Evolutionary conservation across 2,113 vertebrate species (phyloP).

Genomic region (Hassar affinis): DNA sequence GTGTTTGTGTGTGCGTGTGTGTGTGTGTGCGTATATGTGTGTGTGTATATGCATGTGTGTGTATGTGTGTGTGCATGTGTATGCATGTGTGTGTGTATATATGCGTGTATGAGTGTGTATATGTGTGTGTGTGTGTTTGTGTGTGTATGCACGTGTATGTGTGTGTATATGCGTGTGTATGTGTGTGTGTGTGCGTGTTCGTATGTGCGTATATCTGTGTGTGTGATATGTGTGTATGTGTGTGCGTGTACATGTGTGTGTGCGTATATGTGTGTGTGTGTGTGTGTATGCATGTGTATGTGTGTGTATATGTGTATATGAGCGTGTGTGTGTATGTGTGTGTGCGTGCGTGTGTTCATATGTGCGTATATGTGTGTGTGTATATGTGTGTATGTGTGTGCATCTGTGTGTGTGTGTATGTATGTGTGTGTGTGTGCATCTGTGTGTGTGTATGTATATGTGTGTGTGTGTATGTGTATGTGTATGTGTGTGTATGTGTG

Average conservation of each 20-base stretch:
- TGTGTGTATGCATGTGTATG: slow-evolving; percentile 5
- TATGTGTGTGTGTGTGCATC: no score
- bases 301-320: no score
- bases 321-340: background rate
- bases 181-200: background rate
- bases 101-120: background rate
- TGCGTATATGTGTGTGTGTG: no score
- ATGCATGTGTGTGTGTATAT: background rate
- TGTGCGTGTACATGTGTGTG: background rate
- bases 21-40: background rate
- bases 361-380: background rate
- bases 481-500: background rate
- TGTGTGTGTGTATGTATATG: background rate
- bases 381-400: no score
- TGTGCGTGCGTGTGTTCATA: no score
- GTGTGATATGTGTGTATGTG: no score
- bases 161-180: background rate
- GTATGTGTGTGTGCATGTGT: background rate
- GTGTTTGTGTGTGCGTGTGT: background rate
- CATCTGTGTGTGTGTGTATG: background rate
- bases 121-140: background rate
- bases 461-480: no score
- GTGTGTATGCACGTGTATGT: background rate
- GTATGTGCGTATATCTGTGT: no score
- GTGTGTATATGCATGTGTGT: background rate